Evolutionary conservation across 2,113 vertebrate species (phyloP), one percentile per base, ranked within the genome.

Genomic region (Pygoscelis adeliae): DNA sequence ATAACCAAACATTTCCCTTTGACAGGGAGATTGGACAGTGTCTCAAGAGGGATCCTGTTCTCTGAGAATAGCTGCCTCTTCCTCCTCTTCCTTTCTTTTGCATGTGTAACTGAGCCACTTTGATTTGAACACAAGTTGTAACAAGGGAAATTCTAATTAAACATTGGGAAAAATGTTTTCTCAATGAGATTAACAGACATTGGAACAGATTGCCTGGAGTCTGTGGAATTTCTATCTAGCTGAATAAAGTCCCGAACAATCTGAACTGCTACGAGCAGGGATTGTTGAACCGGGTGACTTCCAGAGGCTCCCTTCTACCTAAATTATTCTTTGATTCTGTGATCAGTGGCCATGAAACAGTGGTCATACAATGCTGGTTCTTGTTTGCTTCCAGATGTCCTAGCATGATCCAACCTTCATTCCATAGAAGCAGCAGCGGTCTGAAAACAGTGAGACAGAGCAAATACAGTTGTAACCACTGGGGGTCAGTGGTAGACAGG

Each of bases 401-500:
- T 66, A 6, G 18, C 26, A 1, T 44, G 30, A 40, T 93, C 36
- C 58, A 65, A n/a, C 32, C 50, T 78, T 83, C 56, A 4, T 62
- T 62, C 32, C 30, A 1, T 0, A 30, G 83, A 9, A 79, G 52
- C 30, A 32, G 52, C n/a, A 62, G 49, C 8, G 7, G 38, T 52
- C 9, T 32, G 40, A 15, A 29, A 55, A 47, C 56, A 38, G 27
- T 2, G 49, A 74, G 72, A n/a, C 13, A 56, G 77, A 96, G 69
- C 56, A 91, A 94, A 46, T 46, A 34, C 2, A 66, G 49, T 47
- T 89, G 49, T 69, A 93, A 71, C 97, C 97, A 94, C 97, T 94
- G 95, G 96, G 67, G 93, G 96, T 95, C 97, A 97, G 91, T 96
- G 91, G 70, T 72, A 95, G 89, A 95, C 81, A 89, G 91, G 53